A percentile compares a stretch with the other conserved stretches of the same genome.
Evolutionary conservation across 64 coral and sea anemone species (phyloP).

Genomic region (Montipora foliosa): DNA sequence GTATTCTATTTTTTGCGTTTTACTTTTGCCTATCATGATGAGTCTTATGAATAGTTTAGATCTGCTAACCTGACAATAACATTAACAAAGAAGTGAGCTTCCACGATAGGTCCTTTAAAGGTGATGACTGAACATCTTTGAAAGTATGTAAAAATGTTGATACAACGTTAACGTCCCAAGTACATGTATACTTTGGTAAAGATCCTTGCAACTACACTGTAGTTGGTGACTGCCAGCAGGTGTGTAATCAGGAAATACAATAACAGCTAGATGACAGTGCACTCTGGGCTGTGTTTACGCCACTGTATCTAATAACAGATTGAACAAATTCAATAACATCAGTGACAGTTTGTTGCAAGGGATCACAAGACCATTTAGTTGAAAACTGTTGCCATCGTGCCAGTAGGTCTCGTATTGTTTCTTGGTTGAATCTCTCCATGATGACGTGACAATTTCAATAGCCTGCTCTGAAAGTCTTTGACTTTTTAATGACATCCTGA

Average conservation of each 20-base stretch:
- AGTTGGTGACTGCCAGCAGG: constrained; percentile 25
- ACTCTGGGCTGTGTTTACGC: constrained; percentile 22
- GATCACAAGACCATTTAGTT: constrained; percentile 2
- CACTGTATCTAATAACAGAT: too few relatives aligned
- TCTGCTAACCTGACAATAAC: too few relatives aligned
- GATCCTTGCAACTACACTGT: neutral
- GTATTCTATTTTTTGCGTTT: too few relatives aligned
- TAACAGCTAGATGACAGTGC: constrained; percentile 11
- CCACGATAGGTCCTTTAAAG: too few relatives aligned
- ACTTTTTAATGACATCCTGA: constrained; percentile 16
- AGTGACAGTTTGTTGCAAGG: too few relatives aligned
- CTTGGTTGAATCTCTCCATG: constrained; percentile 13
- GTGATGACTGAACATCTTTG: too few relatives aligned
- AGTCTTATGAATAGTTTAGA: too few relatives aligned
- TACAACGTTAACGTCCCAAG: too few relatives aligned
- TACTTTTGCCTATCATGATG: too few relatives aligned
- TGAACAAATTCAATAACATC: neutral
- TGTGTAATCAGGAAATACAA: neutral
- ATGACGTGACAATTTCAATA: constrained; percentile 13
- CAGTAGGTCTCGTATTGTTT: neutral
- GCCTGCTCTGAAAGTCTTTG: neutral
- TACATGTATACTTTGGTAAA: too few relatives aligned
- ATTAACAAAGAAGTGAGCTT: too few relatives aligned
- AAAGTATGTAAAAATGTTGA: too few relatives aligned
- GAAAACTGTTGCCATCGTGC: neutral